A percentile compares a stretch with the other conserved stretches of the same genome.
phyloP scores from a whole-genome alignment of 1,140 invertebrate species.

The Mya arenaria region DNA sequence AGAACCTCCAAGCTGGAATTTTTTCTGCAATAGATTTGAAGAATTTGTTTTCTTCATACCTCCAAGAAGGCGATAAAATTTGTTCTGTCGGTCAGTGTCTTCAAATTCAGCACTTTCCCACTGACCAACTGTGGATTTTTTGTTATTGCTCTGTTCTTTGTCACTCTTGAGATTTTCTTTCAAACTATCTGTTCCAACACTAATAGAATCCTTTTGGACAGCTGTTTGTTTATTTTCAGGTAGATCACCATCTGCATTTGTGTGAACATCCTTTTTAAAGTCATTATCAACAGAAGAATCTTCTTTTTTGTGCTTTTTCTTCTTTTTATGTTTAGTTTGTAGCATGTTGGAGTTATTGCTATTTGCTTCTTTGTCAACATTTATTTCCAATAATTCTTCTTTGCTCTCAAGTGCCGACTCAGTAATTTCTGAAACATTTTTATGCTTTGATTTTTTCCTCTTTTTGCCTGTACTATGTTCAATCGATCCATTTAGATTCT shows the following conservation, averaged over 20 bases:
- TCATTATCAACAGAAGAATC: background rate
- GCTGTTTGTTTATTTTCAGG: background rate
- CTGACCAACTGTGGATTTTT: slow-evolving; percentile 55
- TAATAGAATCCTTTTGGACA: background rate
- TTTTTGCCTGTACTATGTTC: background rate
- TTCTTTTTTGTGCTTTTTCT: background rate
- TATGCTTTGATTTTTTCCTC: background rate
- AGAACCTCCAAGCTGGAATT: slow-evolving; percentile 22
- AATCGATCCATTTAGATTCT: too few relatives aligned
- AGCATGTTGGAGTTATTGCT: background rate
- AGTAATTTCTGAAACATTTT: background rate
- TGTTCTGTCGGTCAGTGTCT: slow-evolving; percentile 60
- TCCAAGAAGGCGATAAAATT: slow-evolving; percentile 66
- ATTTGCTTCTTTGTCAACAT: slow-evolving; percentile 1
- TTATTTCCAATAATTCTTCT: background rate
- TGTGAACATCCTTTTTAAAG: background rate
- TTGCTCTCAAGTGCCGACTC: background rate
- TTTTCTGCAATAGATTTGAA: background rate
- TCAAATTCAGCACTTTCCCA: slow-evolving; percentile 60
- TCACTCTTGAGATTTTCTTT: background rate
- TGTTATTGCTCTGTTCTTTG: background rate
- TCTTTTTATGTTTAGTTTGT: background rate
- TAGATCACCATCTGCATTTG: background rate
- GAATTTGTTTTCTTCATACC: slow-evolving; percentile 59
- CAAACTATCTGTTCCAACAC: background rate